phyloP scores from a whole-genome alignment of 2,113 vertebrate species.

The Prolemur simus region DNA sequence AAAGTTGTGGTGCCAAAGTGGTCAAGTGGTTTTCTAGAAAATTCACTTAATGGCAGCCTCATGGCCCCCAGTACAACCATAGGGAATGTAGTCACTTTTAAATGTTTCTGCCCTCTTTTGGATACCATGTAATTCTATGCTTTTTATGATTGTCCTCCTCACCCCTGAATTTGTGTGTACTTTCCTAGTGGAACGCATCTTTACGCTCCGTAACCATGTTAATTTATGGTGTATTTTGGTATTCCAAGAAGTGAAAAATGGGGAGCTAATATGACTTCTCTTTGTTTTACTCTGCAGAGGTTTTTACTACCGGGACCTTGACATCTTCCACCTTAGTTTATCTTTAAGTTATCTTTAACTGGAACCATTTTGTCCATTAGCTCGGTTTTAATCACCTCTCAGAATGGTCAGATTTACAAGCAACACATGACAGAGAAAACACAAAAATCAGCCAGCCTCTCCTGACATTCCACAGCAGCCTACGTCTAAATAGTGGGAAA shows the following conservation, averaged over 20 bases:
- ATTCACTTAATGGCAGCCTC: background rate
- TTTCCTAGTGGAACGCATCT: conserved; percentile 44
- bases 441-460: conserved; percentile 34
- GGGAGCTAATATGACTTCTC: background rate
- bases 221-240: conserved; percentile 52
- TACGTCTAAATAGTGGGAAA: conserved; percentile 69
- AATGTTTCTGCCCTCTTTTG: background rate
- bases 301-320: conserved; percentile 49
- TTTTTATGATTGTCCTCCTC: conserved; percentile 20
- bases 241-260: conserved; percentile 1
- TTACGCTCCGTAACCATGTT: background rate
- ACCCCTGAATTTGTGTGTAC: background rate
- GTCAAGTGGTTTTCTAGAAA: conserved; percentile 26
- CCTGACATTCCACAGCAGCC: conserved; percentile 29
- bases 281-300: conserved; percentile 55
- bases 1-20: background rate
- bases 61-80: background rate
- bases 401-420: conserved; percentile 49
- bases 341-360: conserved; percentile 60
- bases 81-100: background rate
- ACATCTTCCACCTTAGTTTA: conserved; percentile 57
- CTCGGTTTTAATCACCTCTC: conserved; percentile 50
- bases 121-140: conserved; percentile 1
- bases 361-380: conserved; percentile 63
- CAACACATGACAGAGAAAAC: conserved; percentile 35